Base-by-base conservation (phyloP, 2,888 invertebrate genomes). In the Lochmaea capreae region DNA sequence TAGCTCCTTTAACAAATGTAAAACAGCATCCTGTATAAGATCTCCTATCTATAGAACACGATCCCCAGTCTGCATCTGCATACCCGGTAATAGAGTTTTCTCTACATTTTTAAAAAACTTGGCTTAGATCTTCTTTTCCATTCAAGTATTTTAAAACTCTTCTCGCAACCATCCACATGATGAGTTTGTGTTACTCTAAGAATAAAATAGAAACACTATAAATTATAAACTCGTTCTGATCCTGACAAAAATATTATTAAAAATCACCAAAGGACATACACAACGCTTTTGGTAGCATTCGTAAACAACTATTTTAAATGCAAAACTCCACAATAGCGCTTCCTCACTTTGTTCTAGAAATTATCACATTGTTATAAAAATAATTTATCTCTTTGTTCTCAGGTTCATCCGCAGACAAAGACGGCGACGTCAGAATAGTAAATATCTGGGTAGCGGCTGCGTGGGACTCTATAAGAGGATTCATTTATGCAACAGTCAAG, bases 401-500 rank as follows among this genome's bases (percentile, higher is more conserved):
- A 85, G 84, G 79, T 84, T 85, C 72, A 77, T 82, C 72, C 83
- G 80, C 73, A 80, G 78, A 81, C 84, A 82, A 78, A 77, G 84
- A 72, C 79, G 83, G 72, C 78, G 84, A 70, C 80, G 83, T 76
- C 83, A 84, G 81, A 83, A 81, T 76, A 79, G 78, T 65, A 78
- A 79, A 77, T 78, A 76, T 72, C 79, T 81, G 39, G 43, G 39
- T 78, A 87, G 82, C 83, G 87, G 93, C 80, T 95, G 95, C 85
- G 91, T 92, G 58, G 95, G 95, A 22, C 89, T 93, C 18, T 91
- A 92, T 82, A 92, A 93, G 83, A 89, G 95, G 72, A 94, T 93
- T 87, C 94, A 94, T 83, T 91, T 94, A 83, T 95, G 95, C 86
- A 95, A 94, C 86, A 92, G 92, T 78, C 91, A 92, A 89, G 95